These are phyloP conservation scores for Lasius fuliginosus DNA, from an alignment of 2,888 invertebrate species.

Conservation along the genomic window DNA sequence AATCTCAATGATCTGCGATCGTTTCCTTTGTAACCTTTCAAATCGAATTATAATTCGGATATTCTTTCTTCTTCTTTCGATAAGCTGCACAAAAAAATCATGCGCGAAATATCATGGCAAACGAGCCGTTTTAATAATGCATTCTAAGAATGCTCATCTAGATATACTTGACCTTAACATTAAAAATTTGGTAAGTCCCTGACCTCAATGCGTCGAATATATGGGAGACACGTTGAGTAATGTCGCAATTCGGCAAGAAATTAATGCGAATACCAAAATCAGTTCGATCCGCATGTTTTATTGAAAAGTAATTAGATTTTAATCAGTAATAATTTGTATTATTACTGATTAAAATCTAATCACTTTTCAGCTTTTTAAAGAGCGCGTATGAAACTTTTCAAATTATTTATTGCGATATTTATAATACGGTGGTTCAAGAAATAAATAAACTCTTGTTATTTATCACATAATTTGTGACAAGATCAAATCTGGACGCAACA, in stretches of 20 bases:
- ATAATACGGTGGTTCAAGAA: neutral
- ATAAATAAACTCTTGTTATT: neutral
- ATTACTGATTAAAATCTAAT: neutral
- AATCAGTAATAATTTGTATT: neutral
- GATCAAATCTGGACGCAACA: neutral
- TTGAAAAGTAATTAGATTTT: too few species aligned
- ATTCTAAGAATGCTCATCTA: neutral
- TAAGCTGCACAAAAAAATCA: neutral
- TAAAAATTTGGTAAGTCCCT: slow-evolving; percentile 10
- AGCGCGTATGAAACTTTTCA: neutral
- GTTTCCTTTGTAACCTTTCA: neutral
- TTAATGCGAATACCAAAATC: neutral
- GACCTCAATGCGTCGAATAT: neutral
- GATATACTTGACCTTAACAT: slow-evolving; percentile 39
- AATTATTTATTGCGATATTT: neutral
- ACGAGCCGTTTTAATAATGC: neutral
- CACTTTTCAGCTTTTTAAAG: neutral
- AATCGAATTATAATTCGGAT: neutral
- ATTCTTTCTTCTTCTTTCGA: neutral
- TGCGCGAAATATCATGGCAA: neutral
- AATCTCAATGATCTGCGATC: neutral
- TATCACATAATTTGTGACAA: neutral
- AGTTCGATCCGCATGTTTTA: neutral
- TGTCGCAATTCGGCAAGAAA: neutral
- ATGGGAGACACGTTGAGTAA: neutral